Evolutionary conservation across 2,113 vertebrate genomes (phyloP).

Genomic region (Pomatorhinus ruficollis): DNA sequence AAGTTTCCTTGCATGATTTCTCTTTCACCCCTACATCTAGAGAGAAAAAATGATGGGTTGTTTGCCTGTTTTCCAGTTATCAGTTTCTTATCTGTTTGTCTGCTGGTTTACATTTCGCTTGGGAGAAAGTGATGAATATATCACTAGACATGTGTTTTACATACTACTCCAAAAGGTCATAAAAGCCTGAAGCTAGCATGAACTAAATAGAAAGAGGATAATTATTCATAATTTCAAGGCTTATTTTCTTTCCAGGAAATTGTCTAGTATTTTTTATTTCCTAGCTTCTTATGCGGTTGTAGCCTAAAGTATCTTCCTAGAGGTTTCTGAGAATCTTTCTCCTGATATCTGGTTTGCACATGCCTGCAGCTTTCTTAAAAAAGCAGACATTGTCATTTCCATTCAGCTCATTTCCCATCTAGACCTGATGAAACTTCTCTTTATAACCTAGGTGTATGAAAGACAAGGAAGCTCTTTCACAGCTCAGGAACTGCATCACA

Average conservation of each 20-base stretch:
- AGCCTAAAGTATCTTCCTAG: background rate
- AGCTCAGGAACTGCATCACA: background rate
- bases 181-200: background rate
- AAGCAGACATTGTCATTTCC: background rate
- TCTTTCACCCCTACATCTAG: background rate
- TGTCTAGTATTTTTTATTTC: background rate
- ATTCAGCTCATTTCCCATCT: background rate
- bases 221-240: background rate
- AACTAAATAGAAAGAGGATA: background rate
- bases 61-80: background rate
- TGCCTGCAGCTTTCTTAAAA: background rate
- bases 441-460: background rate
- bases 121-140: background rate
- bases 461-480: background rate
- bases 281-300: background rate
- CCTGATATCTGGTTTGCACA: background rate
- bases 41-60: background rate
- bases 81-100: background rate
- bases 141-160: fast-evolving
- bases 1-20: background rate
- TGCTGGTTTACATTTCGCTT: background rate
- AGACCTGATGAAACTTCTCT: background rate
- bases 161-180: background rate
- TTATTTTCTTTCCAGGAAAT: background rate
- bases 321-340: background rate